phyloP scores from a whole-genome alignment of 1,140 invertebrate genomes.

The Prorops nasuta region DNA sequence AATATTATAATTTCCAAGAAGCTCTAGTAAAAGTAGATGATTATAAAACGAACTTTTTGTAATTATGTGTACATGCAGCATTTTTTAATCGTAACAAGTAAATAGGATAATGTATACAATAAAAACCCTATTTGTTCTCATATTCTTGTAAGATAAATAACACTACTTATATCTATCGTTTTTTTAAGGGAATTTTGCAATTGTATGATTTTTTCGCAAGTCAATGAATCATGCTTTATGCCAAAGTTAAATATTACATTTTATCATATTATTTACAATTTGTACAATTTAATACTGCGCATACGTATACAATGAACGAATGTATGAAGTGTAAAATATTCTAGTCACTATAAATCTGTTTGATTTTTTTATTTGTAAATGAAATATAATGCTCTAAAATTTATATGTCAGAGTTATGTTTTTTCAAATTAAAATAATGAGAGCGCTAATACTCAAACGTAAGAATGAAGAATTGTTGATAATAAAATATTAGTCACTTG shows the following conservation, averaged over 20 bases:
- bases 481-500: too few species aligned
- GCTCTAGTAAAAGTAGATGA: conserved; percentile 1
- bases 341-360: conserved; percentile 48
- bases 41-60: neutral
- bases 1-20: neutral
- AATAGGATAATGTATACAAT: neutral
- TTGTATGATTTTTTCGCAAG: conserved; percentile 19
- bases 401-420: conserved; percentile 12
- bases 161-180: conserved; percentile 34
- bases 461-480: neutral
- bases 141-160: conserved; percentile 26
- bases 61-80: neutral
- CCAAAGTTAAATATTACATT: conserved; percentile 45
- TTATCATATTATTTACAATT: conserved; percentile 31
- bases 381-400: conserved; percentile 17
- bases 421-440: conserved; percentile 4
- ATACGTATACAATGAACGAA: conserved; percentile 41
- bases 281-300: conserved; percentile 32
- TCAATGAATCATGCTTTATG: conserved; percentile 39
- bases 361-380: conserved; percentile 27
- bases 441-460: neutral
- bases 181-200: conserved; percentile 28
- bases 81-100: neutral
- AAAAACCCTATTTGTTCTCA: conserved; percentile 9
- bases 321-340: conserved; percentile 48